phyloP scores from a whole-genome alignment of 2,888 invertebrate genomes.

The Monoplex corrugatus region DNA sequence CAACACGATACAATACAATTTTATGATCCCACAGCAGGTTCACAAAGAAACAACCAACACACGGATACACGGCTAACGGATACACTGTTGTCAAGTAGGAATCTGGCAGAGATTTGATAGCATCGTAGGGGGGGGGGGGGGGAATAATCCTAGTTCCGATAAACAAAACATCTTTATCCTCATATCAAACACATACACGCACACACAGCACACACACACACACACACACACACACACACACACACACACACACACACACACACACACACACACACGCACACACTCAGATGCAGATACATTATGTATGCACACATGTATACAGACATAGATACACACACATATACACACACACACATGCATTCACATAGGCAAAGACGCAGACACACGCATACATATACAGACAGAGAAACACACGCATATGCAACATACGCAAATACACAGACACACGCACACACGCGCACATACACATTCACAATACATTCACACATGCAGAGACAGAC shows the following conservation, averaged over 20 bases:
- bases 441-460: not conserved
- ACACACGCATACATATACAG: not conserved
- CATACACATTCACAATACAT: not conserved
- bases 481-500: too few relatives aligned
- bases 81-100: too few relatives aligned
- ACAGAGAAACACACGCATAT: not conserved
- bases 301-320: not conserved
- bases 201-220: constrained; percentile 5
- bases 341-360: not conserved
- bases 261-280: not conserved
- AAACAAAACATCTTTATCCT: too few relatives aligned
- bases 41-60: too few relatives aligned
- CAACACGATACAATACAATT: too few relatives aligned
- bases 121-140: too few relatives aligned
- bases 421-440: not conserved
- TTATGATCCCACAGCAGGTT: too few relatives aligned
- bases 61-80: too few relatives aligned
- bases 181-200: not conserved
- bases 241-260: not conserved
- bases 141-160: too few relatives aligned
- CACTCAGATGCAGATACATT: not conserved
- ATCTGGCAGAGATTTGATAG: too few relatives aligned
- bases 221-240: constrained; percentile 17
- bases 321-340: constrained; percentile 10
- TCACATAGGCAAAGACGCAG: not conserved